Evolutionary conservation across 2,888 invertebrate species (phyloP), one percentile per base, ranked within the genome.

Genomic region (Clepsis dumicolana): DNA sequence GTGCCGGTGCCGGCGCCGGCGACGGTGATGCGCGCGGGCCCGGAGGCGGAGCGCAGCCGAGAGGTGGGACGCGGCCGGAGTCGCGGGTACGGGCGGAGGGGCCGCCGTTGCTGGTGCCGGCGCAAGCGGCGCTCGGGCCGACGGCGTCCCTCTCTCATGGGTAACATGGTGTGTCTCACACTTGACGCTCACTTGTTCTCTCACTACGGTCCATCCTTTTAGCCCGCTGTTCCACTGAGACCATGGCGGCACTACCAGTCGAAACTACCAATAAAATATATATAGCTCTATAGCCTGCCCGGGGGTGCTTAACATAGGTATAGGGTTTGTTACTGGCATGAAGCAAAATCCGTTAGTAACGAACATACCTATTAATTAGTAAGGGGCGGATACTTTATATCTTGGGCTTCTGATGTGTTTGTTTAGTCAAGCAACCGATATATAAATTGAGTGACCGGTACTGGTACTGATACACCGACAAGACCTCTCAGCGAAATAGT

Each of bases 111-210:
- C 75, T 86, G 91, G 88, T 91, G 93, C 85, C 87, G 88, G 77
- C 90, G 91, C 82, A 88, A 84, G 83, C 87, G 91, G 72, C 90
- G 92, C 86, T 80, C 87, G 79, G 88, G 88, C 88, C 89, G 89
- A 70, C 90, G 90, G 81, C 90, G 90, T 74, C 72, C 88, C 85
- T 81, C 86, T 75, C 89, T 89, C 89, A 90, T 91, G 90, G 93
- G 92, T 92, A 92, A 91, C 93, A 91, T 80, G 93, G 93, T 93
- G 92, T 93, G 93, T 93, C 87, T 87, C 76, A 85, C 84, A 78
- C 77, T 79, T 83, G 82, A 82, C 86, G 85, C 84, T 78, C 63
- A 74, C 80, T 85, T 87, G 84, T 85, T 88, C 87, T 89, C 83
- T 48, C 18, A 12, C 18, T 7, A 32, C 16, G 7, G 14, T 32